Conservation (phyloP, 2,797 vertebrate species). For the Tokudaia tokunoshimensis region DNA sequence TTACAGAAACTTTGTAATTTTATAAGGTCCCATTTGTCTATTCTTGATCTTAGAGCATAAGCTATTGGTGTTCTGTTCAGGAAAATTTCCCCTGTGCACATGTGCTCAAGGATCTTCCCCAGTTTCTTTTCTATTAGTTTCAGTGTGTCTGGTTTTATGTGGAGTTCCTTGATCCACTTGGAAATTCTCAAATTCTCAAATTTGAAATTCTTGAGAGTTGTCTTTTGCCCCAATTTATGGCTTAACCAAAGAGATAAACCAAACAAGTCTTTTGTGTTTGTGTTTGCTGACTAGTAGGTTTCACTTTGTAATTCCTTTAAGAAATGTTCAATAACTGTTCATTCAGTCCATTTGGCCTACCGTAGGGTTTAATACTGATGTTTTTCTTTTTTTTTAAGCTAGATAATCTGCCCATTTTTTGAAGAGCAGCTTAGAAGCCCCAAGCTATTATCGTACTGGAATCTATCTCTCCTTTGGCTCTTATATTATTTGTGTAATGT, state of each 20-base stretch:
- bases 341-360: neutral
- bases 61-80: no score
- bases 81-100: no score
- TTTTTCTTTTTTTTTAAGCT: neutral
- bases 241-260: neutral
- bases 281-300: neutral
- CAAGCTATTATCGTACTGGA: neutral
- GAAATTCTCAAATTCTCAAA: no score
- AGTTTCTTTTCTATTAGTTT: no score
- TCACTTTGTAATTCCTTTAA: neutral
- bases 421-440: neutral
- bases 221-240: neutral
- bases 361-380: neutral
- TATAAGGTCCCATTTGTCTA: no score
- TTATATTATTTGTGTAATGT: neutral
- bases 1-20: no score
- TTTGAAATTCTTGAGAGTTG: neutral
- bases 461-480: neutral
- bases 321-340: neutral
- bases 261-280: neutral
- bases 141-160: no score
- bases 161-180: no score
- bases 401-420: neutral
- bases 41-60: no score
- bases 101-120: no score